Conservation (phyloP, 2,888 invertebrate genomes). For the Argyresthia albistria region DNA sequence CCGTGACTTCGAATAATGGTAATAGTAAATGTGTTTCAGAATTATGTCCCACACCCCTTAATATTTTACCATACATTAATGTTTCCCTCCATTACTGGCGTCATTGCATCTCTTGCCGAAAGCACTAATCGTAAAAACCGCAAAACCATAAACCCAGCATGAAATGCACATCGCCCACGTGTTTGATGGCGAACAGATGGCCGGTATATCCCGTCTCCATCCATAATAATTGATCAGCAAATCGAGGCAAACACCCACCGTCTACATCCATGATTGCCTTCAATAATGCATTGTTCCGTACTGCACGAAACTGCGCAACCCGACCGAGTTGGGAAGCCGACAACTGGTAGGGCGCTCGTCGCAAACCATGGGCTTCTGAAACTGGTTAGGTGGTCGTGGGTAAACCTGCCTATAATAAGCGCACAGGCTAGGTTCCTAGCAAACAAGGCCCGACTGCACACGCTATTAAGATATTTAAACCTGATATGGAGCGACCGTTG, state of each 20-base stretch:
- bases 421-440: slow-evolving; percentile 27
- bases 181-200: slow-evolving; percentile 16
- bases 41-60: too few species aligned
- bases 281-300: slow-evolving; percentile 48
- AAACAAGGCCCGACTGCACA: slow-evolving; percentile 51
- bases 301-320: slow-evolving; percentile 39
- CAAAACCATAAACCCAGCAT: neutral
- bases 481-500: slow-evolving; percentile 31
- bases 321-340: slow-evolving; percentile 16
- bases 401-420: slow-evolving; percentile 24
- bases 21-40: too few species aligned
- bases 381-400: slow-evolving; percentile 6
- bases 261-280: slow-evolving; percentile 45
- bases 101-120: too few species aligned
- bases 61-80: too few species aligned
- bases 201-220: slow-evolving; percentile 19
- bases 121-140: neutral
- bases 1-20: too few species aligned
- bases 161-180: neutral
- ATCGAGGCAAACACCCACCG: slow-evolving; percentile 51
- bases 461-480: slow-evolving; percentile 49
- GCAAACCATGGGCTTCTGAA: slow-evolving; percentile 14
- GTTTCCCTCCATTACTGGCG: too few species aligned
- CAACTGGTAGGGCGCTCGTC: neutral
- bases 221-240: slow-evolving; percentile 53